phyloP scores from a whole-genome alignment of 2,113 vertebrate species.

The Sakesphorus luctuosus region DNA sequence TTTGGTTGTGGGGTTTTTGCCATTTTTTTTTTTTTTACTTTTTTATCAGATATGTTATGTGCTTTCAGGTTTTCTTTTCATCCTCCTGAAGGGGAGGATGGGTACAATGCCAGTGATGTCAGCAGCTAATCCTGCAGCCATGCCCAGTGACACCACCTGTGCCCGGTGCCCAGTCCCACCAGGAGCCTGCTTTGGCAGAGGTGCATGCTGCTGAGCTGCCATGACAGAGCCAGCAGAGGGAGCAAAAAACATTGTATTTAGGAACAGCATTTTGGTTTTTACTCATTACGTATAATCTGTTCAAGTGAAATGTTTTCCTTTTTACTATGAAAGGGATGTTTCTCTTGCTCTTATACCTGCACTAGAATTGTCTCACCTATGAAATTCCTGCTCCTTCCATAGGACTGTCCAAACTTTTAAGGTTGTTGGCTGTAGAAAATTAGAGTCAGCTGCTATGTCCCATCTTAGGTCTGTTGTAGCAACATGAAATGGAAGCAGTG shows the following conservation, averaged over 20 bases:
- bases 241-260: conserved; percentile 49
- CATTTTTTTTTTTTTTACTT: background rate
- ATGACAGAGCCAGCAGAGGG: conserved; percentile 46
- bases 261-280: background rate
- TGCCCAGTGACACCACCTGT: background rate
- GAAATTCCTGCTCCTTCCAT: background rate
- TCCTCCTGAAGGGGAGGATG: background rate
- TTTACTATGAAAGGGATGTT: background rate
- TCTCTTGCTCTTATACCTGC: background rate
- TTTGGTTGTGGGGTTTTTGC: too few relatives aligned
- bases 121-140: background rate
- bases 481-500: background rate
- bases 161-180: too few relatives aligned
- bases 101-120: background rate
- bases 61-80: background rate
- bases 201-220: background rate
- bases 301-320: background rate
- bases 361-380: background rate
- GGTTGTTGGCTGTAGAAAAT: background rate
- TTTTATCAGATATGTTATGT: background rate
- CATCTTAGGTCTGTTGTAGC: background rate
- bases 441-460: background rate
- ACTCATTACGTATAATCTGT: background rate
- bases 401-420: background rate
- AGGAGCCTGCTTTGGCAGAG: background rate